These are phyloP conservation scores for Serripes groenlandicus DNA, from an alignment of 2,888 invertebrate species.

Conservation along the genomic window DNA sequence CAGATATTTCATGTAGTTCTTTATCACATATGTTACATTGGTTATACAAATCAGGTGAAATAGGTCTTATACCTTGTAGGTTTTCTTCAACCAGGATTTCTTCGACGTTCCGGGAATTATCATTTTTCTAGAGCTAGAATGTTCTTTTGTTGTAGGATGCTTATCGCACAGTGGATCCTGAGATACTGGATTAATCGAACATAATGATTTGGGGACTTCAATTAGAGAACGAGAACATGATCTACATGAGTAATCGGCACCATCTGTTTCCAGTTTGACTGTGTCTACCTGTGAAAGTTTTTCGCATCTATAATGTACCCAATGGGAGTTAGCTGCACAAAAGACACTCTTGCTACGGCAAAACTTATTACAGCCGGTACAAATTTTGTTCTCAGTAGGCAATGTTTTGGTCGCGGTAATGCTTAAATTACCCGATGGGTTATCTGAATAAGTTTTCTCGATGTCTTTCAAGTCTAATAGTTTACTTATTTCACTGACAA, in stretches of 20 bases:
- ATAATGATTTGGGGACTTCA: too few relatives aligned
- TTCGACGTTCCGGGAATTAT: not conserved
- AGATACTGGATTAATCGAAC: too few relatives aligned
- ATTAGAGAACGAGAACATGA: not conserved
- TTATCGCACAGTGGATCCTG: too few relatives aligned
- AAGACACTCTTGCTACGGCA: not conserved
- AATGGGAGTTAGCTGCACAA: not conserved
- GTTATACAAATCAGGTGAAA: too few relatives aligned
- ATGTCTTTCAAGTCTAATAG: not conserved
- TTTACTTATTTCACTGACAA: not conserved
- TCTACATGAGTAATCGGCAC: not conserved
- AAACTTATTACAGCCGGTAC: not conserved
- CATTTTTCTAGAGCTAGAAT: not conserved
- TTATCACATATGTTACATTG: too few relatives aligned
- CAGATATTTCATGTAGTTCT: too few relatives aligned
- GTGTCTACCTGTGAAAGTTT: not conserved
- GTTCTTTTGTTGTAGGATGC: not conserved
- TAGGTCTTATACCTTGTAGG: too few relatives aligned
- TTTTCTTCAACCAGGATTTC: too few relatives aligned
- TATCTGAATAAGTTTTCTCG: too few relatives aligned
- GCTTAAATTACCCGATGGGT: not conserved
- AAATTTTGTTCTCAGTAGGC: not conserved
- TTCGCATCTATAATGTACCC: not conserved
- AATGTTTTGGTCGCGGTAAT: not conserved
- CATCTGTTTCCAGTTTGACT: not conserved